These are phyloP conservation scores for Thripadectes ignobilis DNA, from an alignment of 2,797 vertebrate species.

Conservation along the genomic window DNA sequence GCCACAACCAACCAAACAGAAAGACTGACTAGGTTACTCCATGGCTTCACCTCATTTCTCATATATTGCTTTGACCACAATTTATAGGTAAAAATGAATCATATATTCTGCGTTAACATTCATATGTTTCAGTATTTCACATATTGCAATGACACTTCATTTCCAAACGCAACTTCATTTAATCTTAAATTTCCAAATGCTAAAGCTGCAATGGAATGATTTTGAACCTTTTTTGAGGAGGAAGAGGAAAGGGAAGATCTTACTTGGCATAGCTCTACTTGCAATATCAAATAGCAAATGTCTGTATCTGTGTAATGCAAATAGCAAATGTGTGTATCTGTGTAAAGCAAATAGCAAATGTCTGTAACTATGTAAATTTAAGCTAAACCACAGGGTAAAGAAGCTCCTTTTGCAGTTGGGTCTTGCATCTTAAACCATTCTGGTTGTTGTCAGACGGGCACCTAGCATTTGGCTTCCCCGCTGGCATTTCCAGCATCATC, in stretches of 20 bases:
- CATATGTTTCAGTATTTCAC: neutral
- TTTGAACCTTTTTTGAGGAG: neutral
- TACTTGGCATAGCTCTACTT: neutral
- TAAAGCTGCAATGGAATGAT: neutral
- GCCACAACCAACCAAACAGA: neutral
- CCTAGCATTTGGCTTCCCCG: neutral
- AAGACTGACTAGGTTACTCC: neutral
- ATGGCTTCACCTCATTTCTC: neutral
- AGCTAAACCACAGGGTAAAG: neutral
- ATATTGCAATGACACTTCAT: neutral
- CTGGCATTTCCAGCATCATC: neutral
- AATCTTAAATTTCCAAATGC: neutral
- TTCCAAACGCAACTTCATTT: neutral
- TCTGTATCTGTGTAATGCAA: neutral
- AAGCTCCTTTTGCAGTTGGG: neutral
- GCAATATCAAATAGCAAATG: conserved; percentile 11
- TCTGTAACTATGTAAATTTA: neutral
- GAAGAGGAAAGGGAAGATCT: neutral
- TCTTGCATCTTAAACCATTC: neutral
- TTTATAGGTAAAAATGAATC: neutral
- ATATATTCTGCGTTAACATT: neutral
- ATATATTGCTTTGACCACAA: neutral
- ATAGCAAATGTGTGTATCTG: neutral
- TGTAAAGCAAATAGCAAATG: neutral
- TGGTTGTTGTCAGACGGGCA: neutral